phyloP scores from a whole-genome alignment of 2,888 invertebrate genomes.

The Plebejus anna region DNA sequence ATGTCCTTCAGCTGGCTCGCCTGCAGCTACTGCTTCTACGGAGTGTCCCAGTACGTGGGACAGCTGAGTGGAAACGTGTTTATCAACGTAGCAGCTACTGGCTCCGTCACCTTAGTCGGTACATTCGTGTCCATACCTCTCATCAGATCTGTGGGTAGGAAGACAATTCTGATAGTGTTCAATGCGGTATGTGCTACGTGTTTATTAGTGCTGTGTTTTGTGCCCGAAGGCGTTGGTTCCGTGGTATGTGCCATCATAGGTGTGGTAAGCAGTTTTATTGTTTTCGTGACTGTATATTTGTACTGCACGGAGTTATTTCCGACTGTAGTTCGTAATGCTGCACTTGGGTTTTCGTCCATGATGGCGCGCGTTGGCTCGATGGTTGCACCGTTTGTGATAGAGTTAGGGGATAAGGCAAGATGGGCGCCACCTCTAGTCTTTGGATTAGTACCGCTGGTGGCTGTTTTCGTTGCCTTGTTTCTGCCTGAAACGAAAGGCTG shows the following conservation, averaged over 20 bases:
- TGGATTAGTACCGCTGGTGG: constrained; percentile 83
- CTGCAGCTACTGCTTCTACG: constrained; percentile 88
- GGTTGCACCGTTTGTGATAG: constrained; percentile 89
- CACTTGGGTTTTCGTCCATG: constrained; percentile 94
- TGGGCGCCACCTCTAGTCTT: constrained; percentile 87
- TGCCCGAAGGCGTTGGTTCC: constrained; percentile 64
- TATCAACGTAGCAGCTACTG: constrained; percentile 89
- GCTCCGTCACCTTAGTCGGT: constrained; percentile 80
- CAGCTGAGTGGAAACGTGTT: constrained; percentile 89
- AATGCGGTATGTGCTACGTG: constrained; percentile 81
- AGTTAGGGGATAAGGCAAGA: constrained; percentile 64
- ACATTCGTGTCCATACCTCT: constrained; percentile 82
- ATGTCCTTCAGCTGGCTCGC: constrained; percentile 89
- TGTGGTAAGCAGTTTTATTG: constrained; percentile 89
- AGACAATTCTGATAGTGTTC: constrained; percentile 81
- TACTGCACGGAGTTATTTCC: constrained; percentile 94
- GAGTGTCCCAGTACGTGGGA: constrained; percentile 90
- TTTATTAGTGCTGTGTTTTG: constrained; percentile 80
- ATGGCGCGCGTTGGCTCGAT: constrained; percentile 92
- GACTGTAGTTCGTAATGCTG: constrained; percentile 92
- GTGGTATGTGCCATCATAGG: constrained; percentile 85
- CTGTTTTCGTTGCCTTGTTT: constrained; percentile 74
- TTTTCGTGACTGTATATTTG: constrained; percentile 91
- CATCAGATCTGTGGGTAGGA: constrained; percentile 83
- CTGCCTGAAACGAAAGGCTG: constrained; percentile 90